Evolutionary conservation across 1,140 invertebrate genomes (phyloP), one percentile per base, ranked within the genome.

Genomic region (Brachionus asplanchnoidis): DNA sequence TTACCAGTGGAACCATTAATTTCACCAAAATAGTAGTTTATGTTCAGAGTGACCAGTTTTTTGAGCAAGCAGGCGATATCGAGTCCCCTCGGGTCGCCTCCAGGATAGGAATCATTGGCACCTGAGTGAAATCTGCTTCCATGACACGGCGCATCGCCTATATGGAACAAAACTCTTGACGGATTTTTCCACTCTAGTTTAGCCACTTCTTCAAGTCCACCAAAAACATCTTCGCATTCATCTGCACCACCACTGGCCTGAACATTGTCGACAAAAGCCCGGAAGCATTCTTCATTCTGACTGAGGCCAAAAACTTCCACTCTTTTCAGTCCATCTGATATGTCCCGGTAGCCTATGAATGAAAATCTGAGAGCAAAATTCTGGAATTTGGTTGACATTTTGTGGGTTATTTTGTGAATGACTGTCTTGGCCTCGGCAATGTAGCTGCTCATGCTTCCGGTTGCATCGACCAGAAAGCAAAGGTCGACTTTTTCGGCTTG

Each of bases 121-220:
- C 17, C 11, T 28, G 20, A 8, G 5, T 78, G 75, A 78, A 50
- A 78, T 28, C 20, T 26, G 46, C 23, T 32, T 53, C 75, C 75
- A 78, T 78, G 75, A 78, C 75, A 78, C 23, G 75, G 44, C 9
- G 75, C 42, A 78, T 78, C 75, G 12, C 75, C 42, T 6, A 78
- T 78, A 53, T 78, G 75, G 50, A 78, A 28, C 4, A 78, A 14
- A 32, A 78, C 44, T 14, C 75, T 8, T 11, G 42, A 50, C 3
- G 75, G 5, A 32, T 78, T 50, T 32, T 50, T 50, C 75, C 75
- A 78, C 0, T 50, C 42, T 26, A 78, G 46, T 28, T 78, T 50
- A 26, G 6, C 7, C 23, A 78, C 75, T 11, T 50, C 44, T 78
- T 78, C 75, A 14, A 78, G 17, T 26, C 75, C 75, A 53, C 75